Base-by-base conservation (phyloP, 2,888 invertebrate genomes). In the Oxycera nigricornis region DNA sequence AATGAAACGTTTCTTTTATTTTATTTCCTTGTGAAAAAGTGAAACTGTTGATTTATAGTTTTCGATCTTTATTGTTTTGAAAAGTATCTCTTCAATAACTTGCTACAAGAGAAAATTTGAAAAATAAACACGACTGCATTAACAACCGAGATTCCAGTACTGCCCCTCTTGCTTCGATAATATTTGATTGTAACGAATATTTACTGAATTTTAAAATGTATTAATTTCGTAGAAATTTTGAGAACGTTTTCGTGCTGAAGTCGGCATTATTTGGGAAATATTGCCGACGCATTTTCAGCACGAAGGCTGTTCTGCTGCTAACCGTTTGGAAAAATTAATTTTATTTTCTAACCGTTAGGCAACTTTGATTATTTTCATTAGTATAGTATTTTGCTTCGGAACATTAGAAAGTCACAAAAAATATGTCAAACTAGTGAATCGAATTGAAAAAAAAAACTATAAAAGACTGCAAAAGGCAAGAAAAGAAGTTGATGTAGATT, bases 401-500 rank as follows among this genome's bases (percentile, higher is more conserved):
- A 50, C 24, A 46, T 86, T 85, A 82, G 80, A 79, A 76, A 75
- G 77, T 76, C 75, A 73, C 50, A 73, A 73, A 75, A 74, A 70
- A 77, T 41, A 70, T 81, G 82, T 80, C 78, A 65, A 80, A 78
- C 78, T 78, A 79, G 78, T 77, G 75, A 76, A 76, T 50, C 76
- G 68, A 76, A 77, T 59, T 35, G 24, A 17, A 70, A 73, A 77
- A 74, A 70, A 76, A 77, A 74, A 73, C 41, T 68, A 74, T 30
- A 67, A 62, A 41, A 72, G 67, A 65, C 31, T 57, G 72, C 28
- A 39, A 73, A 65, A 31, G 59, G 24, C 57, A 52, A 65, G 65
- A 73, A 85, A 84, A 90, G 91, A 93, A 94, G 94, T 94, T 94
- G 94, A 94, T 94, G 94, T 94, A 93, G 93, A 85, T 85, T 86